Conservation (phyloP, 2,888 invertebrate species). For the Euzophera pinguis region DNA sequence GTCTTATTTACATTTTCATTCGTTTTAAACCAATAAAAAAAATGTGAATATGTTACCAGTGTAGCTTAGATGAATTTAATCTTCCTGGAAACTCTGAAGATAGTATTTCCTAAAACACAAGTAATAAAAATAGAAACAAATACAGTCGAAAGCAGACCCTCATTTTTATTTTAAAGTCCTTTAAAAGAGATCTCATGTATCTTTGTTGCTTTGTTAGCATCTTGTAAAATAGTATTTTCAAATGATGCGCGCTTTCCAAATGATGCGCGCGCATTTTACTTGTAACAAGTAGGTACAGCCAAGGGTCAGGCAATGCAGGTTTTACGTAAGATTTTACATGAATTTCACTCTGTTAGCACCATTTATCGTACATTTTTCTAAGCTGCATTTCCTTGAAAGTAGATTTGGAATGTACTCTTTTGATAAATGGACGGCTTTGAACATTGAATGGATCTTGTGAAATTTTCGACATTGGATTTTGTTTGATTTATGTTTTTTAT, state of each 20-base stretch:
- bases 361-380: background rate
- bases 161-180: too few relatives aligned
- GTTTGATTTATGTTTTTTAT: background rate
- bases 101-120: too few relatives aligned
- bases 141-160: too few relatives aligned
- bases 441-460: background rate
- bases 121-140: too few relatives aligned
- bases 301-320: conserved; percentile 10
- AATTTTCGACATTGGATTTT: background rate
- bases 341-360: background rate
- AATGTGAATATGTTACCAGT: too few relatives aligned
- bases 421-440: background rate
- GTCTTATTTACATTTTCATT: too few relatives aligned
- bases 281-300: background rate
- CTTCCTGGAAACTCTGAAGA: too few relatives aligned
- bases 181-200: too few relatives aligned
- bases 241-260: background rate
- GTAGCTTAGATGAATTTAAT: too few relatives aligned
- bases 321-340: conserved; percentile 6
- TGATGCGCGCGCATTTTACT: conserved; percentile 8
- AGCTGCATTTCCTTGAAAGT: background rate
- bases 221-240: background rate
- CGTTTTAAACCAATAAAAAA: too few relatives aligned
- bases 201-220: background rate
- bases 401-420: background rate